phyloP scores from a whole-genome alignment of 30 jellyfish, hydroid and myxozoan species.

The Cassiopea andromeda region DNA sequence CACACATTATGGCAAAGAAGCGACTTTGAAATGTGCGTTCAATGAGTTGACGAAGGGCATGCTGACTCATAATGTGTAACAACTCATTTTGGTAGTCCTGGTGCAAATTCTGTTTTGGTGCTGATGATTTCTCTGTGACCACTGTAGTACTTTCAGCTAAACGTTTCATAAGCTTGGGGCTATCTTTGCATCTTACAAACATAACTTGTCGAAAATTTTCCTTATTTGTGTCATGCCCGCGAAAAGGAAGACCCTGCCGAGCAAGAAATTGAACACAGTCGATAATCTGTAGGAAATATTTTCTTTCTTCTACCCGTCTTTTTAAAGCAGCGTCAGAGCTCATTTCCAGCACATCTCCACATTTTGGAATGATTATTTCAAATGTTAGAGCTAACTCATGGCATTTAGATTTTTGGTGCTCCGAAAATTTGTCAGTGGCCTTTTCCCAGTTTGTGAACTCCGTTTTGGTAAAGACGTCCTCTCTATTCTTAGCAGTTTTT shows the following conservation, averaged over 20 bases:
- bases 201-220: conserved; percentile 42
- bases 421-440: conserved; percentile 39
- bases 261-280: conserved; percentile 60
- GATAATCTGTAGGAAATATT: conserved; percentile 42
- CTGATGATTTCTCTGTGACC: conserved; percentile 33
- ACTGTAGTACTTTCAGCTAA: conserved; percentile 22
- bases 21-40: conserved; percentile 32
- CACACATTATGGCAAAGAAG: conserved; percentile 71
- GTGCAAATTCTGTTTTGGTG: conserved; percentile 45
- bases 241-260: conserved; percentile 16
- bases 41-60: conserved; percentile 25
- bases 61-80: conserved; percentile 34
- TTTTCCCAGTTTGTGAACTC: conserved; percentile 49
- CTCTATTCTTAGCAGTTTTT: conserved; percentile 41
- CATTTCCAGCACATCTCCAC: conserved; percentile 38
- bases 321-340: conserved; percentile 31
- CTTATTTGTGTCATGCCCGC: not conserved
- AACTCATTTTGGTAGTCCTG: conserved; percentile 39
- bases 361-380: conserved; percentile 23
- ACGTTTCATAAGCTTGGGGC: conserved; percentile 34
- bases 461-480: conserved; percentile 32
- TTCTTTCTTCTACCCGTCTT: conserved; percentile 55
- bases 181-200: conserved; percentile 67
- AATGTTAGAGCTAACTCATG: conserved; percentile 59
- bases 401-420: conserved; percentile 64